Base-by-base conservation (phyloP, 2,888 invertebrate genomes). In the Ptilodon capucinus region DNA sequence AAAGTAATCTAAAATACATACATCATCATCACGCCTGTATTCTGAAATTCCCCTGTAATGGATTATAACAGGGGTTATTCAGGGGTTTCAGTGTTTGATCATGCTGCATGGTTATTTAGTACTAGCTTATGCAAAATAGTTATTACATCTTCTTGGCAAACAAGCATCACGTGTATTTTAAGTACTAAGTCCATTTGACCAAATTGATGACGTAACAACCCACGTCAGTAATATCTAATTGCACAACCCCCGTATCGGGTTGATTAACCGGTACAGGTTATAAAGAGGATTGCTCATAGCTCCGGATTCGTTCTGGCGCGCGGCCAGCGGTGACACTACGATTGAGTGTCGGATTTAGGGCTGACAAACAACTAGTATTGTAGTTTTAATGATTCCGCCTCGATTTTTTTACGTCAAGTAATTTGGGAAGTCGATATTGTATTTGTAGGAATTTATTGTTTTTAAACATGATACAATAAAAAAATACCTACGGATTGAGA, bases 191-290 rank as follows among this genome's bases (percentile, higher is more conserved):
- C 44, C 40, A 46, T 61, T 51, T 59, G 50, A 51, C 43, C 57
- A 57, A 69, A 61, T 61, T 60, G 53, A 63, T 54, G 65, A 52
- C 57, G 57, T 51, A 53, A 40, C 49, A 32, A 40, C 48, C 47
- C 57, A 57, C 54, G 55, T 48, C 60, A 57, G 52, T 63, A 60
- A 60, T 51, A 57, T 76, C 64, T 74, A 72, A 79, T 80, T 79
- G 71, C 72, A 54, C 77, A 84, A 80, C 80, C 79, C 79, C 71
- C 52, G 74, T 67, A 80, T 81, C 68, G 84, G 81, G 86, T 87
- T 88, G 86, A 89, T 89, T 85, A 87, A 86, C 86, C 87, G 84
- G 82, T 83, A 79, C 79, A 81, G 75, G 78, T 83, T 86, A 85
- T 87, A 83, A 85, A 79, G 81, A 64, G 80, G 74, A 80, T 86